phyloP scores from a whole-genome alignment of 1,140 invertebrate species.

The Zaprionus tsacasi region DNA sequence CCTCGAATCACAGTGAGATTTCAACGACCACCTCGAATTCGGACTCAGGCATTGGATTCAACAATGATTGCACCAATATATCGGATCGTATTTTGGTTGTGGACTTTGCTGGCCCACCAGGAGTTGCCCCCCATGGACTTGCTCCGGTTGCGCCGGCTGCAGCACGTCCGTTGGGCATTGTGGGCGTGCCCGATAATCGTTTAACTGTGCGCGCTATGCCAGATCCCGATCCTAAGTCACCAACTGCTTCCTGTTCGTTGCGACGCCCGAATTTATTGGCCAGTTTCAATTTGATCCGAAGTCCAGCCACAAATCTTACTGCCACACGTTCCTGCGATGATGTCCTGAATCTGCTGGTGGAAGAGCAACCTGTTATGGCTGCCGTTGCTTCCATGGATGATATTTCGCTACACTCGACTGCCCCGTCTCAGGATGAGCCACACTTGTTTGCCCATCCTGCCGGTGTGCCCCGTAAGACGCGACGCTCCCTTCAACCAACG shows the following conservation, averaged over 20 bases:
- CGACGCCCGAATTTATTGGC: slow-evolving; percentile 67
- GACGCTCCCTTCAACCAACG: slow-evolving; percentile 52
- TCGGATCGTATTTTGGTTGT: slow-evolving; percentile 92
- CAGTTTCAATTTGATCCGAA: slow-evolving; percentile 77
- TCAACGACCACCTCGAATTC: slow-evolving; percentile 96
- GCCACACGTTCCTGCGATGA: slow-evolving; percentile 77
- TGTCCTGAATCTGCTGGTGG: slow-evolving; percentile 64
- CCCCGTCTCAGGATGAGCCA: slow-evolving; percentile 56
- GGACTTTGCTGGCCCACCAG: slow-evolving; percentile 87
- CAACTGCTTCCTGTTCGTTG: slow-evolving; percentile 45
- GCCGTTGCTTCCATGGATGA: slow-evolving; percentile 68
- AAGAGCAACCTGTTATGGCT: slow-evolving; percentile 40
- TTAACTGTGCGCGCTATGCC: slow-evolving; percentile 86
- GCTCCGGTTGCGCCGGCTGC: slow-evolving; percentile 38
- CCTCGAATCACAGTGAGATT: slow-evolving; percentile 91
- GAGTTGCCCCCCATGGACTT: slow-evolving; percentile 20
- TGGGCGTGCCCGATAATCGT: slow-evolving; percentile 73
- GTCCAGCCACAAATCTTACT: slow-evolving; percentile 66
- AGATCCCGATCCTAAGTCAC: slow-evolving; percentile 58
- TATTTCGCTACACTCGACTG: slow-evolving; percentile 69
- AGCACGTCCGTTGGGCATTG: slow-evolving; percentile 65
- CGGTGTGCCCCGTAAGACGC: slow-evolving; percentile 58
- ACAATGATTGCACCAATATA: slow-evolving; percentile 92
- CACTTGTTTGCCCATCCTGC: slow-evolving; percentile 79
- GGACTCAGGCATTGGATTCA: slow-evolving; percentile 97